Conservation (phyloP, 1,140 invertebrate genomes). For the Psix sp. region DNA sequence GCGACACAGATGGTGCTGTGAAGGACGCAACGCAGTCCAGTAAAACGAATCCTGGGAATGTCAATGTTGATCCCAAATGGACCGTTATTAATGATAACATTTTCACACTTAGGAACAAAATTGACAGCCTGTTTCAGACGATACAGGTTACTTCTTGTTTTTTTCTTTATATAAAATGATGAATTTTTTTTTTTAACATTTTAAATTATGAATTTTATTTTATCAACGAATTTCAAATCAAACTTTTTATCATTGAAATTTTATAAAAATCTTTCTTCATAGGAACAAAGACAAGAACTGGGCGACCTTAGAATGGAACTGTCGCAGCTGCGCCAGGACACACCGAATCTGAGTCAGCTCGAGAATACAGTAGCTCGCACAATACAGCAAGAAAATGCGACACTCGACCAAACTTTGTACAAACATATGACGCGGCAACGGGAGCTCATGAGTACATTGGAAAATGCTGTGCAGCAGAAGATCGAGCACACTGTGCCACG, state of each 20-base stretch:
- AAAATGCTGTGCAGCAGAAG: slow-evolving; percentile 82
- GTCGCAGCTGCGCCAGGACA: slow-evolving; percentile 68
- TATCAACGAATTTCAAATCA: too few species aligned
- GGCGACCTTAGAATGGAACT: slow-evolving; percentile 69
- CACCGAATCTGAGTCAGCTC: slow-evolving; percentile 64
- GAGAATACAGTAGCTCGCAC: slow-evolving; percentile 68
- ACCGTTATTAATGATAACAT: slow-evolving; percentile 47
- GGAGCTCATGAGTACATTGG: slow-evolving; percentile 79
- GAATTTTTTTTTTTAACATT: neutral
- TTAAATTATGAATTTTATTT: too few species aligned
- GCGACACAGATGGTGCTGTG: slow-evolving; percentile 54
- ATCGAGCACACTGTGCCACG: slow-evolving; percentile 82
- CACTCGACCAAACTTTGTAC: slow-evolving; percentile 75
- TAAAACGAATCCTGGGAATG: slow-evolving; percentile 26
- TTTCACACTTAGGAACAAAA: slow-evolving; percentile 63
- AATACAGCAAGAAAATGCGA: slow-evolving; percentile 69
- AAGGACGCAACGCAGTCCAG: neutral
- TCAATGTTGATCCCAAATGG: slow-evolving; percentile 54
- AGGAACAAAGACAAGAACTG: slow-evolving; percentile 68
- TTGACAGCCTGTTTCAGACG: slow-evolving; percentile 65
- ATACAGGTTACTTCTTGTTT: slow-evolving; percentile 18
- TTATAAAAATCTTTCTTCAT: slow-evolving; percentile 14
- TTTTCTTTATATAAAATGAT: slow-evolving; percentile 1
- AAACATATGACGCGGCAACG: slow-evolving; percentile 73
- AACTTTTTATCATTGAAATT: neutral